Percentiles rank a stretch among this genome's conserved stretches.
These are phyloP conservation scores for Eurosta solidaginis DNA, from an alignment of 1,140 invertebrate genomes.

Conservation along the genomic window DNA sequence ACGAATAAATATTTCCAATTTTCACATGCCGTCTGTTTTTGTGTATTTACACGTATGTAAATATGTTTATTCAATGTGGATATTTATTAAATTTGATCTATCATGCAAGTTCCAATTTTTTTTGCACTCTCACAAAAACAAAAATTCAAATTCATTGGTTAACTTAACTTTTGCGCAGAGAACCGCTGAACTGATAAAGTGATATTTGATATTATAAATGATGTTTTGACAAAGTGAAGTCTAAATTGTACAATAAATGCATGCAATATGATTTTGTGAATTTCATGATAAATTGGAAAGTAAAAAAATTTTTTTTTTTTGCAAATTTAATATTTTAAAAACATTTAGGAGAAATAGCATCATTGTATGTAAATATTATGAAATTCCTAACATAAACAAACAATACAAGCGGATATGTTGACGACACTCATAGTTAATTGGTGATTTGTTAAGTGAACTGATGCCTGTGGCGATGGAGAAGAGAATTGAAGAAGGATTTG, in stretches of 20 bases:
- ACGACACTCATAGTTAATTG: too few species aligned
- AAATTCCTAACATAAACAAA: too few species aligned
- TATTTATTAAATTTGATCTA: not conserved
- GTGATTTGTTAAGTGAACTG: too few species aligned
- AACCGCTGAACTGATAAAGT: not conserved
- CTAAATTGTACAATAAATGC: not conserved
- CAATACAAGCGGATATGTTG: too few species aligned
- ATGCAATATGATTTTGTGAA: not conserved
- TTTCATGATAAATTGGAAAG: not conserved
- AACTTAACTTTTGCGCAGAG: not conserved
- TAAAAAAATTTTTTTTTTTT: not conserved
- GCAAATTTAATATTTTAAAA: not conserved
- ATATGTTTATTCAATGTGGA: not conserved
- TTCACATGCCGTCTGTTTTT: not conserved
- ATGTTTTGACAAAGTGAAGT: not conserved
- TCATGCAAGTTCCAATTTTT: not conserved
- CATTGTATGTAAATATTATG: too few species aligned
- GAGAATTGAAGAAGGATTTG: too few species aligned
- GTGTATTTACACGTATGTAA: not conserved
- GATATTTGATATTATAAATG: not conserved
- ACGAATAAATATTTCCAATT: not conserved
- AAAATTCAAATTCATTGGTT: not conserved
- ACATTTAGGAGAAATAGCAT: not conserved
- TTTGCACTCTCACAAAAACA: not conserved
- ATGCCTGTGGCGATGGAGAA: too few species aligned